These are phyloP conservation scores for Nothoprocta perdicaria DNA, from an alignment of 2,113 vertebrate species.

Conservation along the genomic window DNA sequence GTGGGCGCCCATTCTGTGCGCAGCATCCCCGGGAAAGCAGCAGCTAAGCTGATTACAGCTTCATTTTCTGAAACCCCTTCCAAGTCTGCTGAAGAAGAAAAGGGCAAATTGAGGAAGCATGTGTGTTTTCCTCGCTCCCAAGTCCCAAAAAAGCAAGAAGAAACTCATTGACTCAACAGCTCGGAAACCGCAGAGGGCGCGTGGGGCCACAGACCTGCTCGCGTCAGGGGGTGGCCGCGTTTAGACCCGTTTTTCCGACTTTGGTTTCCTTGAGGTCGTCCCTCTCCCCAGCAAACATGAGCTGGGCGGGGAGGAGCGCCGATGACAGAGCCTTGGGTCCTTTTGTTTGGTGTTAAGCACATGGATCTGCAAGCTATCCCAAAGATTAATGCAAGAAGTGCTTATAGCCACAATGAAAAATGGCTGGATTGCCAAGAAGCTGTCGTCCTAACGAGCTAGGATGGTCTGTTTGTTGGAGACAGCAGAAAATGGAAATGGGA, in stretches of 20 bases:
- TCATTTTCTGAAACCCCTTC: background rate
- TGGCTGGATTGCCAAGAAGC: slow-evolving; percentile 33
- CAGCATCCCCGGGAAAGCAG: background rate
- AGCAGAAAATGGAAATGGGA: slow-evolving; percentile 56
- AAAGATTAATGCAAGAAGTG: slow-evolving; percentile 34
- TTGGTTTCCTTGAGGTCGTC: background rate
- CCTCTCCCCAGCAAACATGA: background rate
- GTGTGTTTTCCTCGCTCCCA: background rate
- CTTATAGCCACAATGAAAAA: slow-evolving; percentile 39
- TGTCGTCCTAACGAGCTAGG: slow-evolving; percentile 21
- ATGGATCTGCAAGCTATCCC: background rate
- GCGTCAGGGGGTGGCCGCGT: background rate
- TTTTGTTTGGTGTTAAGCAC: slow-evolving; percentile 4
- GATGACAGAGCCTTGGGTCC: background rate
- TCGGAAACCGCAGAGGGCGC: background rate
- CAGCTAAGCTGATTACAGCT: background rate
- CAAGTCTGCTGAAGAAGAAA: background rate
- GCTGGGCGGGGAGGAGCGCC: background rate
- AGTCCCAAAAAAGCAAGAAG: background rate
- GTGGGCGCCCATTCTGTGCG: background rate
- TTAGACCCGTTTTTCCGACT: background rate
- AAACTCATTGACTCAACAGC: background rate
- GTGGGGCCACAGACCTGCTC: background rate
- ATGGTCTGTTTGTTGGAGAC: slow-evolving; percentile 45
- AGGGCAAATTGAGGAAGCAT: background rate